Conservation (phyloP, 2,113 vertebrate species). For the Galemys pyrenaicus region DNA sequence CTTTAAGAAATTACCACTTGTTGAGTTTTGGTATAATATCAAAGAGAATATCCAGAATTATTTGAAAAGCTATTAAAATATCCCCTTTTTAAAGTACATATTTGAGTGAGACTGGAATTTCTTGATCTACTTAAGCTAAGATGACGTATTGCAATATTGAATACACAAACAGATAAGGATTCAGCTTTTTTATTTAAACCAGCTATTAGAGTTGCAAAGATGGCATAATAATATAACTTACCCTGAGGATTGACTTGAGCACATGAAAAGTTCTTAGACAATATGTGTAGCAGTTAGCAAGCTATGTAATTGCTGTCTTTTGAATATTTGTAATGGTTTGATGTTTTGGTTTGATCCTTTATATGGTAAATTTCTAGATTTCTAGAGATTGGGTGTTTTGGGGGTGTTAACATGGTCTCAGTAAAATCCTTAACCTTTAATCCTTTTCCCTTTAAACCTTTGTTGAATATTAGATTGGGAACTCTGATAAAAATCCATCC, state of each 20-base stretch:
- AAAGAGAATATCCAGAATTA: constrained; percentile 31
- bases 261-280: constrained; percentile 30
- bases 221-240: background rate
- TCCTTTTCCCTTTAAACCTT: background rate
- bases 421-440: background rate
- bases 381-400: background rate
- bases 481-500: background rate
- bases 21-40: constrained; percentile 33
- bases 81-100: background rate
- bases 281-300: background rate
- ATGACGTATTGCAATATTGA: background rate
- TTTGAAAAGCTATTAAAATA: constrained; percentile 27
- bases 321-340: background rate
- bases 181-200: background rate
- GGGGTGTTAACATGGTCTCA: background rate
- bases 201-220: background rate
- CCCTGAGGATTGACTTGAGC: background rate
- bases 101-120: constrained; percentile 15
- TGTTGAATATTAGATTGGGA: background rate
- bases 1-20: background rate
- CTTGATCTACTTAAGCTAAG: constrained; percentile 1
- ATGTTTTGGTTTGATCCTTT: background rate
- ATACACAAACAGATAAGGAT: constrained; percentile 8
- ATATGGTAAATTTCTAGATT: background rate
- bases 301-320: background rate